A percentile compares a stretch with the other conserved stretches of the same genome.
These are phyloP conservation scores for Bujurquina vittata DNA, from an alignment of 2,113 vertebrate genomes.

Conservation along the genomic window DNA sequence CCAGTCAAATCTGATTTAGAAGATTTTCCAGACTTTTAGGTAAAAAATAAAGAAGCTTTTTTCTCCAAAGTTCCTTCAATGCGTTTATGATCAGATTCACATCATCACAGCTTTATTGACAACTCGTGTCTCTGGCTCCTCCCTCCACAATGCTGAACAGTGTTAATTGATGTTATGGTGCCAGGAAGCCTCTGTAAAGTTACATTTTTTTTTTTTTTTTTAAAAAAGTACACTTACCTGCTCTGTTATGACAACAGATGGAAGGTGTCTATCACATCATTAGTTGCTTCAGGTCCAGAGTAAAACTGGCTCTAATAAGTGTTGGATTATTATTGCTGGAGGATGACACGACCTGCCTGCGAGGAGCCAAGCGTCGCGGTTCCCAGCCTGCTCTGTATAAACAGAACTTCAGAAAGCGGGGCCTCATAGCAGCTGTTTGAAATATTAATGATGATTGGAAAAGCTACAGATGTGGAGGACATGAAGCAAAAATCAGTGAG, in stretches of 20 bases:
- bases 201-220: too few species aligned
- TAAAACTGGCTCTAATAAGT: neutral
- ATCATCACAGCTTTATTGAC: too few species aligned
- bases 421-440: fast-evolving
- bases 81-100: neutral
- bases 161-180: neutral
- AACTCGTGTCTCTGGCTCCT: neutral
- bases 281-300: neutral
- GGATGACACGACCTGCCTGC: neutral
- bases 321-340: neutral
- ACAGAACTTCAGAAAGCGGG: neutral
- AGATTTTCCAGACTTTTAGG: too few species aligned
- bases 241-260: neutral
- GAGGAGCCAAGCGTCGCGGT: neutral
- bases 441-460: neutral
- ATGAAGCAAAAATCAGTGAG: neutral
- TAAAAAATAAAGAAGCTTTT: too few species aligned
- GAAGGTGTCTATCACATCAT: too few species aligned
- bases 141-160: neutral
- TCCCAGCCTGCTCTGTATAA: neutral
- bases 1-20: neutral
- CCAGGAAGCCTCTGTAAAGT: neutral
- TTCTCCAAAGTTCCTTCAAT: neutral
- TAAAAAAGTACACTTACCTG: neutral
- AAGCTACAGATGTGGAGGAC: neutral